Base-by-base conservation (phyloP, 2,888 invertebrate species). In the Saturnia japonica region DNA sequence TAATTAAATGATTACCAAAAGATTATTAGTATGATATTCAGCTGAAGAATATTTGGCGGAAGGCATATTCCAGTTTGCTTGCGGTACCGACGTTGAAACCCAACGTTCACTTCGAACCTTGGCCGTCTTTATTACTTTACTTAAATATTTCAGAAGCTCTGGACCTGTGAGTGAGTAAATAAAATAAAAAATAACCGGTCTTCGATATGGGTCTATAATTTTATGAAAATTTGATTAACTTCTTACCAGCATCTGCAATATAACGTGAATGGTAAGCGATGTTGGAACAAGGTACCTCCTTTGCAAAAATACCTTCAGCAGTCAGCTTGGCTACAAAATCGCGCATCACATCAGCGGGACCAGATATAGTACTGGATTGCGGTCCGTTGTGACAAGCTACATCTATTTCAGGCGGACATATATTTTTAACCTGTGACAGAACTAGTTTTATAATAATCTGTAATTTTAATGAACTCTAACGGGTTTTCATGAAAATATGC, bases 241-340 rank as follows among this genome's bases (percentile, higher is more conserved):
- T 71, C 74, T 75, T 77, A 82, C 88, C 95, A 64, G 95, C 95
- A 57, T 94, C 91, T 0, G 95, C 94, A 78, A 98, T 97, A 78
- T 97, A 97, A 51, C 95, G 95, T 71, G 97, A 97, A 85, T 98
- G 98, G 83, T 97, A 98, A 0, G 98, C 97, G 74, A 97, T 97
- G 78, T 97, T 97, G 25, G 96, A 95, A 72, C 96, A 96, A n/a
- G 84, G 82, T 0, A 87, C 87, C 74, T 84, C 84, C 68, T 81
- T 85, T 0, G 85, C 85, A 47, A 87, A 87, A 62, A 85, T 79
- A 9, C 77, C 78, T 45, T 78, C 74, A 0, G 73, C 74, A 1
- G 77, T 80, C 95, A 87, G 74, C n/a, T 80, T 64, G 1, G 74
- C 91, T 0, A 96, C 95, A 76, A 95, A 96, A 22, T 85, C 85